phyloP scores from a whole-genome alignment of 2,113 vertebrate species.

The Xerus inauris region DNA sequence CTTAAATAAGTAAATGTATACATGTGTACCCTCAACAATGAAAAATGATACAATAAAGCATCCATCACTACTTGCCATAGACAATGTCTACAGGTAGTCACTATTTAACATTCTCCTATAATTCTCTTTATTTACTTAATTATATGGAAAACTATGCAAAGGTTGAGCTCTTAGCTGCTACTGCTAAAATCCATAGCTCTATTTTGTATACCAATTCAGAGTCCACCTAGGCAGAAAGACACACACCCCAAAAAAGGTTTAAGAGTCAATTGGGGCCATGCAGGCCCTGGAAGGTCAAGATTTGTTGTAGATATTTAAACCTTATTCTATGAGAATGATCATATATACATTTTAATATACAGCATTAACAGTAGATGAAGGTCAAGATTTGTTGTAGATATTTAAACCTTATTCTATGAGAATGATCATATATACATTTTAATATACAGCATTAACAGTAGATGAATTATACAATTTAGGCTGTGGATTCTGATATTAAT shows the following conservation, averaged over 20 bases:
- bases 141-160: constrained; percentile 21
- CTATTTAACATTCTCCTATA: neutral
- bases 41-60: neutral
- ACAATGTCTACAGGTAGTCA: neutral
- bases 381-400: neutral
- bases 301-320: neutral
- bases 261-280: neutral
- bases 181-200: neutral
- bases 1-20: neutral
- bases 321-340: neutral
- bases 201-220: neutral
- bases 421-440: neutral
- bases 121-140: neutral
- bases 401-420: neutral
- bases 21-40: neutral
- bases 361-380: neutral
- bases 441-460: neutral
- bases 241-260: neutral
- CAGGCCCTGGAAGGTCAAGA: neutral
- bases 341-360: neutral
- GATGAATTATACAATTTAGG: neutral
- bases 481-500: neutral
- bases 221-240: neutral
- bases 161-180: neutral
- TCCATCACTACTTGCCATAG: neutral